These are phyloP conservation scores for Ectropis grisescens DNA, from an alignment of 1,140 invertebrate genomes.

Conservation along the genomic window DNA sequence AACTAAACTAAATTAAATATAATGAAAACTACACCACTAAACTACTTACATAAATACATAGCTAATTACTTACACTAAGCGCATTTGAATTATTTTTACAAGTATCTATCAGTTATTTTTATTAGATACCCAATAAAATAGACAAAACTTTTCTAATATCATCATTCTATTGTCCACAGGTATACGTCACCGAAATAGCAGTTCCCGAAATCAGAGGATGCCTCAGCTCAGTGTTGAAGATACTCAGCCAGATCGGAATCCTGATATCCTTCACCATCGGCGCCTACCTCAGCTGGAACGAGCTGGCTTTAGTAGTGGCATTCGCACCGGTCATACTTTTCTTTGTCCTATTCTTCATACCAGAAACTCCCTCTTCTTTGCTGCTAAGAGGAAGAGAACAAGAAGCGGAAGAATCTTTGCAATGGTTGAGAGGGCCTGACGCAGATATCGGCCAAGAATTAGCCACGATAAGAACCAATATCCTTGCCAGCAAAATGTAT, in stretches of 20 bases:
- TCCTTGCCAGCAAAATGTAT: conserved; percentile 67
- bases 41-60: too few species aligned
- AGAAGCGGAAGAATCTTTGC: conserved; percentile 81
- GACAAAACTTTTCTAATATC: too few species aligned
- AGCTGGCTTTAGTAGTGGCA: conserved; percentile 82
- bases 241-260: conserved; percentile 87
- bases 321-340: conserved; percentile 80
- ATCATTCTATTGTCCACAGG: conserved; percentile 64
- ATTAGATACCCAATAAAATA: too few species aligned
- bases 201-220: conserved; percentile 87
- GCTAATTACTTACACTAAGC: too few species aligned
- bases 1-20: too few species aligned
- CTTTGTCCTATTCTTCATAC: conserved; percentile 79
- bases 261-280: conserved; percentile 86
- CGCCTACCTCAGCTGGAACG: conserved; percentile 84
- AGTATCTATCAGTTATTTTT: too few species aligned
- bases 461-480: conserved; percentile 76
- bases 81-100: too few species aligned
- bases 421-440: conserved; percentile 81
- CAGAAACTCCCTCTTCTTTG: conserved; percentile 87
- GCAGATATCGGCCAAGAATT: conserved; percentile 81
- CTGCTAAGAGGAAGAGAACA: conserved; percentile 80
- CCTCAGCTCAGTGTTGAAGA: conserved; percentile 87
- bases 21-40: too few species aligned
- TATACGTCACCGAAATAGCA: conserved; percentile 93